These are phyloP conservation scores for Brachirus orientalis DNA, from an alignment of 2,113 vertebrate genomes.

Conservation along the genomic window DNA sequence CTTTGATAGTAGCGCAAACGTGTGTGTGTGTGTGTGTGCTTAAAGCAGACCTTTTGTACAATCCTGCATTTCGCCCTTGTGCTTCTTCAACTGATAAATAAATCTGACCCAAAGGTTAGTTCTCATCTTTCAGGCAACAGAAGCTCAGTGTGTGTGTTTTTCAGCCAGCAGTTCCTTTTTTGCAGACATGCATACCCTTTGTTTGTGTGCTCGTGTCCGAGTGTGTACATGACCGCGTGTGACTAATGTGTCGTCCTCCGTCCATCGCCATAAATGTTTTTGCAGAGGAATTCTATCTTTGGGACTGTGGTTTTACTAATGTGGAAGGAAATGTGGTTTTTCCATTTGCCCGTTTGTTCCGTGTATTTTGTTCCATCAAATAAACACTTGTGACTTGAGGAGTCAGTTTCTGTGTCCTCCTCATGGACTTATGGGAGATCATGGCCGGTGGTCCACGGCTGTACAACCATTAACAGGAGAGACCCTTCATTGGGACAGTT, in stretches of 20 bases:
- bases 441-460: conserved; percentile 53
- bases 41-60: neutral
- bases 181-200: conserved; percentile 23
- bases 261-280: conserved; percentile 38
- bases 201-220: conserved; percentile 54
- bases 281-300: conserved; percentile 14
- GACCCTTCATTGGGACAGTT: conserved; percentile 51
- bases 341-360: conserved; percentile 27
- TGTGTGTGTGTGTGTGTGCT: too few species aligned
- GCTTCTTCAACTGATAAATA: neutral
- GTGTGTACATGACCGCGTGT: conserved; percentile 20
- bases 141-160: conserved; percentile 1
- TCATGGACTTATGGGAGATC: conserved; percentile 26
- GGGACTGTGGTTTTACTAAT: conserved; percentile 16
- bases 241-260: conserved; percentile 44
- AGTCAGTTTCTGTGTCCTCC: conserved; percentile 35
- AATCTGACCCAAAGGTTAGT: conserved; percentile 2
- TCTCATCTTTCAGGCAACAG: conserved; percentile 9
- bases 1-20: too few species aligned
- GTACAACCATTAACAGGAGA: conserved; percentile 30
- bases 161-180: conserved; percentile 6
- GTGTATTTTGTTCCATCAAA: conserved; percentile 45
- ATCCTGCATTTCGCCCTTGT: neutral
- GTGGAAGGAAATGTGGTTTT: conserved; percentile 39
- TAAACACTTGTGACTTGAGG: conserved; percentile 48